Percentiles rank a stretch among this genome's conserved stretches.
These are phyloP conservation scores for Meandrusa payeni DNA, from an alignment of 2,888 invertebrate genomes.

Conservation along the genomic window DNA sequence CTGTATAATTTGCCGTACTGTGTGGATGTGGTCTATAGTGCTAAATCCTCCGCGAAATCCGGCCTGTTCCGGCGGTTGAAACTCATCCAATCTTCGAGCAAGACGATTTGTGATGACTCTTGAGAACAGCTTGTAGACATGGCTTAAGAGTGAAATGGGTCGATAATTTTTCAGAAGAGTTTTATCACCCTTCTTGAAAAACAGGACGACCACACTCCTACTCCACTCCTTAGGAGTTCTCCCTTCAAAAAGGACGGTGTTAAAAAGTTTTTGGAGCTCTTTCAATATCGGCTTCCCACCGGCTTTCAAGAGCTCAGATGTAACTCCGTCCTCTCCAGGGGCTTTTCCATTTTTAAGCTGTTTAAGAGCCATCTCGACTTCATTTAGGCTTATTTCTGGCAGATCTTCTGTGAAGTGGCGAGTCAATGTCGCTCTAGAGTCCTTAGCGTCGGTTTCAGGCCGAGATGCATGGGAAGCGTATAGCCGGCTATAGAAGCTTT, in stretches of 20 bases:
- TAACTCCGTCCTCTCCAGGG: too few species aligned
- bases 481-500: constrained; percentile 3
- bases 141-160: too few species aligned
- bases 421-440: constrained; percentile 13
- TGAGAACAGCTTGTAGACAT: background rate
- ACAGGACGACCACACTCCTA: background rate
- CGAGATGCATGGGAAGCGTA: constrained; percentile 12
- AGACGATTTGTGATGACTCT: too few species aligned
- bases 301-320: constrained; percentile 12
- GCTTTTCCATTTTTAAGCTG: constrained; percentile 5
- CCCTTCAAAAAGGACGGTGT: background rate
- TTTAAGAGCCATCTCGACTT: constrained; percentile 2
- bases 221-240: too few species aligned
- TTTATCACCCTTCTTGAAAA: too few species aligned
- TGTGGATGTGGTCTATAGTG: too few species aligned
- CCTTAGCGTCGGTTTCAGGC: background rate
- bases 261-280: constrained; percentile 3
- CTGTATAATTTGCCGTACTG: too few species aligned
- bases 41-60: constrained; percentile 10
- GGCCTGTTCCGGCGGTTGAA: too few species aligned
- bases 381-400: constrained; percentile 1
- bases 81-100: background rate
- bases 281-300: constrained; percentile 2
- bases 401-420: constrained; percentile 14
- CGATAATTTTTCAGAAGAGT: too few species aligned